Percentiles rank a stretch among this genome's conserved stretches.
These are phyloP conservation scores for Protobothrops flavoviridis DNA, from an alignment of 2,113 vertebrate genomes.

Conservation along the genomic window DNA sequence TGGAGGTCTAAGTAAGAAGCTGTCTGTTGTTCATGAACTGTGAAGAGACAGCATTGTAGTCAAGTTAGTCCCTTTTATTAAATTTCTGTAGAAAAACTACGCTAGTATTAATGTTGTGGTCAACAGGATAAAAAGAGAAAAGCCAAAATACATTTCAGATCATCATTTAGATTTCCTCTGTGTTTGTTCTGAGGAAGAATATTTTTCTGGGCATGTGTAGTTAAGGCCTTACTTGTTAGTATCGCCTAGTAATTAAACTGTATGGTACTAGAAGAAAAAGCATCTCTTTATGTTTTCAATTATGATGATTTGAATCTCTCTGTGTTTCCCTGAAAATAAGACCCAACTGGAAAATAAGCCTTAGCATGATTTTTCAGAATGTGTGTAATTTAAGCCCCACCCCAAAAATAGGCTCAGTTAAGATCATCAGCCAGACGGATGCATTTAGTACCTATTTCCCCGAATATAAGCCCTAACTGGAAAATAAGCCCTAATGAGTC, in stretches of 20 bases:
- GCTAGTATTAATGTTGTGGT: background rate
- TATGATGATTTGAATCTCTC: background rate
- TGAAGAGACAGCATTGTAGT: background rate
- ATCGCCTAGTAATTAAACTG: background rate
- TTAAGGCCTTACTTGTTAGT: background rate
- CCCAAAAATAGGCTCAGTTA: too few relatives aligned
- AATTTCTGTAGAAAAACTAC: background rate
- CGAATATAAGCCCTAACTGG: too few relatives aligned
- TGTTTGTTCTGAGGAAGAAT: background rate
- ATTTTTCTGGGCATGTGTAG: background rate
- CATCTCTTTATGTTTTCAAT: background rate
- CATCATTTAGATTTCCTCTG: background rate
- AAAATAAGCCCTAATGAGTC: too few relatives aligned
- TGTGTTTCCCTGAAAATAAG: too few relatives aligned
- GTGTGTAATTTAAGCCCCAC: too few relatives aligned
- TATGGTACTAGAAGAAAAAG: background rate
- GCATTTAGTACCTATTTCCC: too few relatives aligned
- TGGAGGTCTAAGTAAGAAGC: conserved; percentile 38
- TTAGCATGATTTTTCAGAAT: too few relatives aligned
- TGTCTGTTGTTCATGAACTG: background rate
- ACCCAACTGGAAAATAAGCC: too few relatives aligned
- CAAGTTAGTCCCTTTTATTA: background rate
- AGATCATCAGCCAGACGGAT: too few relatives aligned
- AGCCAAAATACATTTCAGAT: background rate
- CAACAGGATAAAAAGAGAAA: background rate